Evolutionary conservation across 2,888 invertebrate species (phyloP).

Genomic region (Acrocyrtus sp.): DNA sequence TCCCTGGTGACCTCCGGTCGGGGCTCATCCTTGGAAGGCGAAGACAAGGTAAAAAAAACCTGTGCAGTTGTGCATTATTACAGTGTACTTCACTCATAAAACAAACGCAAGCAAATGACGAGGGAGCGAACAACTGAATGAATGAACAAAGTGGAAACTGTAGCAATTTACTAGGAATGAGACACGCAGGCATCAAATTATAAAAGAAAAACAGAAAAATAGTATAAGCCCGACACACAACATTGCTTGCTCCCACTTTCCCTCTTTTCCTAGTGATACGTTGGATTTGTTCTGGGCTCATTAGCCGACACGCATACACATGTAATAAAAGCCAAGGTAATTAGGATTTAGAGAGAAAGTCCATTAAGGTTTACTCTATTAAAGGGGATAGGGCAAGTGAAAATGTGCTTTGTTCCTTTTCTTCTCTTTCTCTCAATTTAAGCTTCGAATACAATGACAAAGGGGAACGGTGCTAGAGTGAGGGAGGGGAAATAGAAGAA

Average conservation of each 20-base stretch:
- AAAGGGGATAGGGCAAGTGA: slow-evolving; percentile 26
- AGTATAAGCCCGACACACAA: not conserved
- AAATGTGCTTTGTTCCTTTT: slow-evolving; percentile 14
- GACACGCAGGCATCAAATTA: not conserved
- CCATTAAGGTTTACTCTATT: slow-evolving; percentile 54
- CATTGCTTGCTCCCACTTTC: slow-evolving; percentile 2
- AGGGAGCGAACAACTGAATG: too few relatives aligned
- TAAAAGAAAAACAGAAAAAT: not conserved
- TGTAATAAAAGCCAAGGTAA: slow-evolving; percentile 55
- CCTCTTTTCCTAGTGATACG: slow-evolving; percentile 6
- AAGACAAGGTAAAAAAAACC: slow-evolving; percentile 60
- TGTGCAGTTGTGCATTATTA: not conserved
- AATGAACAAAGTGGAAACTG: not conserved
- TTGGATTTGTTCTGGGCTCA: slow-evolving; percentile 32
- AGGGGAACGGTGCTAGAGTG: not conserved
- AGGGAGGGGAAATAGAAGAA: slow-evolving; percentile 7
- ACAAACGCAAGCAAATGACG: too few relatives aligned
- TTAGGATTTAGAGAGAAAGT: slow-evolving; percentile 58
- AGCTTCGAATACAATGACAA: not conserved
- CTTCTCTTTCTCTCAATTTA: too few relatives aligned
- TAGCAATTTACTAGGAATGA: not conserved
- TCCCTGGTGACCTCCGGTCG: slow-evolving; percentile 69
- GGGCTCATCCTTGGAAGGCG: slow-evolving; percentile 64
- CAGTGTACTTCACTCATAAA: too few relatives aligned
- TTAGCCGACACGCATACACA: slow-evolving; percentile 40